A percentile compares a stretch with the other conserved stretches of the same genome.
Evolutionary conservation across 2,797 vertebrate species (phyloP).

Genomic region (Sebastolobus alascanus): DNA sequence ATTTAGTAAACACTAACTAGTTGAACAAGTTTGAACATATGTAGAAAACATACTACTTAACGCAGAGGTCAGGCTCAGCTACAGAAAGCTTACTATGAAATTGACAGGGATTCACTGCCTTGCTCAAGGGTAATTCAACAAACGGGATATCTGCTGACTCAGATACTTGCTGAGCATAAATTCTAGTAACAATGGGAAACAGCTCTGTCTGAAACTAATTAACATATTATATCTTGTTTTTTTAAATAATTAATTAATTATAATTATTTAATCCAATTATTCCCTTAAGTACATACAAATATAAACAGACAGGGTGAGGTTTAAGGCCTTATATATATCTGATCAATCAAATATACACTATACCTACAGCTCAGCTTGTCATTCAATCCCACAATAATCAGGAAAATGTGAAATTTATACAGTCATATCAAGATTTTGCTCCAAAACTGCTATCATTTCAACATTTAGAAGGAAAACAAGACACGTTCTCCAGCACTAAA

Average conservation of each 20-base stretch:
- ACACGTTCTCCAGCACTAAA: background rate
- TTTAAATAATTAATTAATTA: background rate
- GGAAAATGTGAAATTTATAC: background rate
- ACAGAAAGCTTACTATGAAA: background rate
- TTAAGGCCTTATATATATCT: background rate
- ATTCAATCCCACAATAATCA: background rate
- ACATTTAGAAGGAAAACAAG: background rate
- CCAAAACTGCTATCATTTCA: background rate
- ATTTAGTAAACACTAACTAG: background rate
- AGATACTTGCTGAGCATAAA: background rate
- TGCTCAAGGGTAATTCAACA: background rate
- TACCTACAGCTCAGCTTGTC: background rate
- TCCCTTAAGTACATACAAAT: background rate
- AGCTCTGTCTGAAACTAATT: background rate
- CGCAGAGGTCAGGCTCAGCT: background rate
- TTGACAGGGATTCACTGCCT: background rate
- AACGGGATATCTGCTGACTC: background rate
- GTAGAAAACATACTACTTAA: background rate
- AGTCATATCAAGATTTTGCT: background rate
- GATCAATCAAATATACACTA: background rate
- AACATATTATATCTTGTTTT: background rate
- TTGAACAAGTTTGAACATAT: background rate
- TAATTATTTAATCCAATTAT: background rate
- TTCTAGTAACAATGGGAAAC: background rate
- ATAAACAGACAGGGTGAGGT: background rate